These are phyloP conservation scores for Drosophila borealis DNA, from an alignment of 2,888 invertebrate genomes.

Conservation along the genomic window DNA sequence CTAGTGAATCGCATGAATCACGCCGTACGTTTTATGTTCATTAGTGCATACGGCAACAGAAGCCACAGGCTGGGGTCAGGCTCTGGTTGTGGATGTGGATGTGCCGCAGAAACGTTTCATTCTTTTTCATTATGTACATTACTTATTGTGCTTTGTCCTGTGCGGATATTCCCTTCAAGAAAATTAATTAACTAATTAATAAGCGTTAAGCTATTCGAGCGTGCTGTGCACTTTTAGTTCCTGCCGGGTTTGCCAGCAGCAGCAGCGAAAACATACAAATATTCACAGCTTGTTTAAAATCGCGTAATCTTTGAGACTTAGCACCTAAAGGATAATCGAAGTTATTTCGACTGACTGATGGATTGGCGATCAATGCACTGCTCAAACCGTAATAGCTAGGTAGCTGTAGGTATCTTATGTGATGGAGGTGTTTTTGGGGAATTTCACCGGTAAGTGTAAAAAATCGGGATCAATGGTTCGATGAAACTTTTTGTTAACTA, in stretches of 20 bases:
- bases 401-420: too few species aligned
- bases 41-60: slow-evolving; percentile 31
- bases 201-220: neutral
- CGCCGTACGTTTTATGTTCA: slow-evolving; percentile 55
- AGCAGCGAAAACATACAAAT: slow-evolving; percentile 24
- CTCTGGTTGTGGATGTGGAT: neutral
- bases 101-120: slow-evolving; percentile 46
- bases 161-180: neutral
- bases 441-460: too few species aligned
- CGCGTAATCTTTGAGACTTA: neutral
- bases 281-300: slow-evolving; percentile 25
- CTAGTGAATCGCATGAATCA: slow-evolving; percentile 31
- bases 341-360: too few species aligned
- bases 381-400: too few species aligned
- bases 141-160: slow-evolving; percentile 13
- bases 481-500: too few species aligned
- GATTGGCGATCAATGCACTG: too few species aligned
- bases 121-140: slow-evolving; percentile 52
- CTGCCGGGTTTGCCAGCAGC: slow-evolving; percentile 11
- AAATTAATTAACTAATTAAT: slow-evolving; percentile 16
- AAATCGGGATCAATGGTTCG: too few species aligned
- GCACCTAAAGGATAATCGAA: neutral
- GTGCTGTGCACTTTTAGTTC: slow-evolving; percentile 16
- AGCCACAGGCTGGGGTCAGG: neutral
- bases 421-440: too few species aligned